phyloP scores from a whole-genome alignment of 2,888 invertebrate species.

The Acrobasis consociella region DNA sequence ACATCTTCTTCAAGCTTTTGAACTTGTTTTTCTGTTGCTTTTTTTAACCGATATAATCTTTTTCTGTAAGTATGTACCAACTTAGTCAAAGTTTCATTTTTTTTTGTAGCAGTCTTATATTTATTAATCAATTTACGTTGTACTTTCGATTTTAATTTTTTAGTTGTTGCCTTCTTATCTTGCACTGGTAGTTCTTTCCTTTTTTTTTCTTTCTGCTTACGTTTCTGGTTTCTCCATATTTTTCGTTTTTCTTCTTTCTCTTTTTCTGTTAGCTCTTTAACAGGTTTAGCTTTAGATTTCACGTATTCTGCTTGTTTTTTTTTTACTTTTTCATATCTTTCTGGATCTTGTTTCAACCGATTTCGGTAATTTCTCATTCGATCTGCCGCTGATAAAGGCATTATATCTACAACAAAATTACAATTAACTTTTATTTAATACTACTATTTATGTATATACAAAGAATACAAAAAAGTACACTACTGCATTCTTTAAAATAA shows the following conservation, averaged over 20 bases:
- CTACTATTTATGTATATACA: no score
- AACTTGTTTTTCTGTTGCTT: no score
- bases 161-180: neutral
- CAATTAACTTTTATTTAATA: neutral
- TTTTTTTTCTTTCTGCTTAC: neutral
- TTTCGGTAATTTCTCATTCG: neutral
- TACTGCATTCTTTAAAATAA: neutral
- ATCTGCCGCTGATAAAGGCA: neutral
- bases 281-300: neutral
- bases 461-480: neutral
- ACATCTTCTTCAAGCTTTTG: no score
- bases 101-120: no score
- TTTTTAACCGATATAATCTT: no score
- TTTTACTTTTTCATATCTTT: neutral
- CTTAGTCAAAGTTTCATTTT: no score
- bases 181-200: neutral
- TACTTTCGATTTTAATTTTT: constrained; percentile 1
- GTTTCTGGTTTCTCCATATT: neutral
- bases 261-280: neutral
- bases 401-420: neutral
- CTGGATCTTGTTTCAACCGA: neutral
- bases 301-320: constrained; percentile 4
- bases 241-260: constrained; percentile 3
- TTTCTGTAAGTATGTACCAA: no score
- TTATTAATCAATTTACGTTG: no score